A percentile compares a stretch with the other conserved stretches of the same genome.
phyloP scores from a whole-genome alignment of 30 jellyfish, hydroid and myxozoan species.

The Aurelia aurita complex sp. Pacific region DNA sequence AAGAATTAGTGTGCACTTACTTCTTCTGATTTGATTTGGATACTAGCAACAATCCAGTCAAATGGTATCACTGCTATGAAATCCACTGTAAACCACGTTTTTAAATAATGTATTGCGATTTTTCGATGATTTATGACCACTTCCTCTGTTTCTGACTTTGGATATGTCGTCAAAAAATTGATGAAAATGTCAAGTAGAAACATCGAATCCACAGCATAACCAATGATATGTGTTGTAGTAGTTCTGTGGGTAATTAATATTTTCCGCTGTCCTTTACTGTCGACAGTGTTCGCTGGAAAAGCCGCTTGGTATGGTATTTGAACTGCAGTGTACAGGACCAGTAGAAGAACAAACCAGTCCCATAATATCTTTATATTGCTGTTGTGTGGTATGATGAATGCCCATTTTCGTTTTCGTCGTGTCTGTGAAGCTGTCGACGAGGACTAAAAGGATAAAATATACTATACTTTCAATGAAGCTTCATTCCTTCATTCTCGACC shows the following conservation, averaged over 20 bases:
- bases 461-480: too few species aligned
- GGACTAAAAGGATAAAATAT: conserved; percentile 24
- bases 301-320: conserved; percentile 91
- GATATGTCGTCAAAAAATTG: conserved; percentile 71
- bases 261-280: conserved; percentile 2
- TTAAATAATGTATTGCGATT: conserved; percentile 81
- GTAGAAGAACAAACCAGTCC: conserved; percentile 90
- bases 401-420: conserved; percentile 30
- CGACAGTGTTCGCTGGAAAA: conserved; percentile 35
- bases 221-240: conserved; percentile 32
- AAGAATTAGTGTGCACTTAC: conserved; percentile 25
- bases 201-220: conserved; percentile 78
- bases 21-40: conserved; percentile 46
- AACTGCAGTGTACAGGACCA: conserved; percentile 86
- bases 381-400: conserved; percentile 66
- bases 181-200: conserved; percentile 75
- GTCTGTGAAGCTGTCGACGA: conserved; percentile 54
- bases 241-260: background rate
- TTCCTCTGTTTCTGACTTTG: conserved; percentile 73
- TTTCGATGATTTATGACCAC: conserved; percentile 61
- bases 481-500: too few species aligned
- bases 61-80: conserved; percentile 91
- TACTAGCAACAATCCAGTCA: conserved; percentile 75
- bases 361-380: conserved; percentile 79
- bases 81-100: conserved; percentile 87